phyloP scores from a whole-genome alignment of 1,140 invertebrate genomes.

The Brachionus koreanus region DNA sequence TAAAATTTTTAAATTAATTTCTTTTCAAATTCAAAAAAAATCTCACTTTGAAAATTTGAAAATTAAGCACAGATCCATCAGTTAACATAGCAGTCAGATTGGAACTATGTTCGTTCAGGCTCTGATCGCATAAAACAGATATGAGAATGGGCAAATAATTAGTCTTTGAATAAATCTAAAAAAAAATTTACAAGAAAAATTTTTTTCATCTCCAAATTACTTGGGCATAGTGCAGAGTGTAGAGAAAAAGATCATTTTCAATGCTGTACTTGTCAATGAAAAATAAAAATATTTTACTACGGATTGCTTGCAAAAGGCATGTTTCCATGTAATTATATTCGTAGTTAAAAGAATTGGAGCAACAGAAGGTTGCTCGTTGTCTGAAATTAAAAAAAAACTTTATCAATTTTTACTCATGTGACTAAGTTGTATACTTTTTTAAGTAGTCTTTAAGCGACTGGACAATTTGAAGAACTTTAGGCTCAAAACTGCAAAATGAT shows the following conservation, averaged over 20 bases:
- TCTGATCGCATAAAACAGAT: background rate
- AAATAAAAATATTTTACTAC: background rate
- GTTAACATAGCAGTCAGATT: background rate
- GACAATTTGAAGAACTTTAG: background rate
- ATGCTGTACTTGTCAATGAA: constrained; percentile 9
- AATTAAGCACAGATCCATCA: background rate
- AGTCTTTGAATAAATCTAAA: background rate
- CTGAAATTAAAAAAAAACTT: background rate
- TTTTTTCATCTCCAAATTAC: background rate
- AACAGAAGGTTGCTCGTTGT: background rate
- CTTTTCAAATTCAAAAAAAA: background rate
- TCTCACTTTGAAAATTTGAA: background rate
- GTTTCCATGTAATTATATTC: background rate
- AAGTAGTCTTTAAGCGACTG: background rate
- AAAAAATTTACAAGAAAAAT: background rate
- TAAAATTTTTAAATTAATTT: background rate
- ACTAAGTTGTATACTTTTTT: background rate
- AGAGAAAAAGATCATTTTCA: background rate
- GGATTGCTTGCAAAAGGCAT: background rate
- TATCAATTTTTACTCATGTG: too few species aligned
- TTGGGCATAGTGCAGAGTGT: background rate
- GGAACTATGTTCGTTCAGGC: background rate
- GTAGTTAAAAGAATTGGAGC: background rate
- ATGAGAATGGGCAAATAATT: background rate
- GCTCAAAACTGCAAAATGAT: background rate